phyloP scores from a whole-genome alignment of 1,140 invertebrate species.

The Antheraea pernyi region DNA sequence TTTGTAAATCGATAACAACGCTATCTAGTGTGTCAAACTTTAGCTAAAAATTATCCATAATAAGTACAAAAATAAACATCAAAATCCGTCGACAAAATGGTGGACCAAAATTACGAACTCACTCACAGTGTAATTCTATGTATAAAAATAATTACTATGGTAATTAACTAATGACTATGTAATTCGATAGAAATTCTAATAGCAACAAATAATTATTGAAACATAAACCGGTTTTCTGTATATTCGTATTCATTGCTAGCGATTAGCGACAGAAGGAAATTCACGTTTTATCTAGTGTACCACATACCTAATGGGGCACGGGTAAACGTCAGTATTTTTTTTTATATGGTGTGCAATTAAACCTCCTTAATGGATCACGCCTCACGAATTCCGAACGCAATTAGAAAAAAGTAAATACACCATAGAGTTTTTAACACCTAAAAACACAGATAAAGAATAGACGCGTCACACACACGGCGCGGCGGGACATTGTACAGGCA shows the following conservation, averaged over 20 bases:
- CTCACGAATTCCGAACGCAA: slow-evolving; percentile 38
- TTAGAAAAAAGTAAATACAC: slow-evolving; percentile 51
- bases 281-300: not conserved
- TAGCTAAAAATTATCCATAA: too few relatives aligned
- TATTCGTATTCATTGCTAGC: not conserved
- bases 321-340: not conserved
- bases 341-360: slow-evolving; percentile 21
- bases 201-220: not conserved
- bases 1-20: too few relatives aligned
- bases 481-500: slow-evolving; percentile 41
- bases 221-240: not conserved
- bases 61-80: too few relatives aligned
- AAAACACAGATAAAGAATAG: slow-evolving; percentile 41
- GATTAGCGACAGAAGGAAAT: not conserved
- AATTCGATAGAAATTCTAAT: not conserved
- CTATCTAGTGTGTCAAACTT: too few relatives aligned
- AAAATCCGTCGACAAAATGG: too few relatives aligned
- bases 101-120: too few relatives aligned
- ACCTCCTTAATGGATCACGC: slow-evolving; percentile 25
- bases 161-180: not conserved
- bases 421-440: slow-evolving; percentile 38
- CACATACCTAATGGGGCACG: not conserved
- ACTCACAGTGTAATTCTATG: too few relatives aligned
- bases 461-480: slow-evolving; percentile 45
- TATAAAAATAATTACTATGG: too few relatives aligned